These are phyloP conservation scores for Iguana delicatissima DNA, from an alignment of 2,797 vertebrate species.

Conservation along the genomic window DNA sequence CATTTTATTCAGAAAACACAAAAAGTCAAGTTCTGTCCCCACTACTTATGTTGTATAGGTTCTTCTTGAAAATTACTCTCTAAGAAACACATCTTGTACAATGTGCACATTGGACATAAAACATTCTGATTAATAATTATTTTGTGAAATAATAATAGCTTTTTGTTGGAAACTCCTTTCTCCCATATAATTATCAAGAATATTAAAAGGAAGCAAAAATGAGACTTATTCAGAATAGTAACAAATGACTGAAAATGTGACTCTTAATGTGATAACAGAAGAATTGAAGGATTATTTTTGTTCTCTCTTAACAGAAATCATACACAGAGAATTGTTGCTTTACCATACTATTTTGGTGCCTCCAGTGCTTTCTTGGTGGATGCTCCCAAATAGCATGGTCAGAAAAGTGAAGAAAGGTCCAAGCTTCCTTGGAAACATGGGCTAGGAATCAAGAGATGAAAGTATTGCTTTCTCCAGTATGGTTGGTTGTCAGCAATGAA, in stretches of 20 bases:
- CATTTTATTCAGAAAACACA: conserved; percentile 51
- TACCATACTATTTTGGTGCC: not conserved
- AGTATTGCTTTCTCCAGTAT: too few species aligned
- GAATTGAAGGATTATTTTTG: conserved; percentile 29
- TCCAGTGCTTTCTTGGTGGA: not conserved
- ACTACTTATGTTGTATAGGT: conserved; percentile 4
- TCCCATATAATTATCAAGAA: conserved; percentile 13
- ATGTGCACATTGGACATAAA: conserved; percentile 14
- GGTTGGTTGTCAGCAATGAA: too few species aligned
- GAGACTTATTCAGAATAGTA: conserved; percentile 21
- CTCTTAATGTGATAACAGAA: conserved; percentile 33
- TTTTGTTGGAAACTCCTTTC: conserved; percentile 28
- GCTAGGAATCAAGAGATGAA: too few species aligned
- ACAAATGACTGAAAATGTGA: conserved; percentile 16
- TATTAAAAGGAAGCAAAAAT: conserved; percentile 36
- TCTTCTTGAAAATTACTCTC: conserved; percentile 13
- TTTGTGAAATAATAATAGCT: conserved; percentile 31
- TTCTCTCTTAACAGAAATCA: not conserved
- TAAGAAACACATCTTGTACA: conserved; percentile 29
- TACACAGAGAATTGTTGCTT: not conserved
- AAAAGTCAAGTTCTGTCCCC: conserved; percentile 28
- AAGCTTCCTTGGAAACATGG: too few species aligned
- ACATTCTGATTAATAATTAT: conserved; percentile 42
- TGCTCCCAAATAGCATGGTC: not conserved
- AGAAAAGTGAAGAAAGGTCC: too few species aligned